A percentile compares a stretch with the other conserved stretches of the same genome.
phyloP scores from a whole-genome alignment of 1,140 invertebrate species.

The Branchinecta lynchi region DNA sequence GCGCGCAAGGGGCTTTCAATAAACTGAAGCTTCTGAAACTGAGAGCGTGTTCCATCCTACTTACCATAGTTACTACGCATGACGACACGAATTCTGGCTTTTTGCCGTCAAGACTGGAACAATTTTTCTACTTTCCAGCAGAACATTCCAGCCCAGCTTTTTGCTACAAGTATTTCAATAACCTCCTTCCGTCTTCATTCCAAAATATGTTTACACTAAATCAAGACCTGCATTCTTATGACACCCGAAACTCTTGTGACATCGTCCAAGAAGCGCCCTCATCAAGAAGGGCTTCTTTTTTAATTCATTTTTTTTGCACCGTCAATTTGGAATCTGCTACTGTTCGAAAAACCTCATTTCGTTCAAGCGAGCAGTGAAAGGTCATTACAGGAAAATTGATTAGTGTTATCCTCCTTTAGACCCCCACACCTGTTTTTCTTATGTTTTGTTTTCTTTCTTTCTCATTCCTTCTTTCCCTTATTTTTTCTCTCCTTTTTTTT shows the following conservation, averaged over 20 bases:
- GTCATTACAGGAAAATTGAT: background rate
- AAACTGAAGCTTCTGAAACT: background rate
- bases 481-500: slow-evolving; percentile 4
- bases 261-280: background rate
- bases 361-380: background rate
- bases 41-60: no score
- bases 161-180: no score
- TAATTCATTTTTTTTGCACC: background rate
- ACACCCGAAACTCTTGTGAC: no score
- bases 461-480: background rate
- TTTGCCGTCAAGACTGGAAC: no score
- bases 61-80: no score
- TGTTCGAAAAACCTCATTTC: background rate
- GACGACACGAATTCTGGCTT: background rate
- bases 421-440: no score
- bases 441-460: background rate
- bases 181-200: no score
- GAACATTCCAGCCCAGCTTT: background rate
- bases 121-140: no score
- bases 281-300: slow-evolving; percentile 10
- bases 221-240: no score
- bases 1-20: background rate
- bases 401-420: background rate
- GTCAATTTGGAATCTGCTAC: background rate
- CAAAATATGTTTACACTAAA: no score